Evolutionary conservation across 2,113 vertebrate genomes (phyloP).

Genomic region (Neolamprologus modestus): DNA sequence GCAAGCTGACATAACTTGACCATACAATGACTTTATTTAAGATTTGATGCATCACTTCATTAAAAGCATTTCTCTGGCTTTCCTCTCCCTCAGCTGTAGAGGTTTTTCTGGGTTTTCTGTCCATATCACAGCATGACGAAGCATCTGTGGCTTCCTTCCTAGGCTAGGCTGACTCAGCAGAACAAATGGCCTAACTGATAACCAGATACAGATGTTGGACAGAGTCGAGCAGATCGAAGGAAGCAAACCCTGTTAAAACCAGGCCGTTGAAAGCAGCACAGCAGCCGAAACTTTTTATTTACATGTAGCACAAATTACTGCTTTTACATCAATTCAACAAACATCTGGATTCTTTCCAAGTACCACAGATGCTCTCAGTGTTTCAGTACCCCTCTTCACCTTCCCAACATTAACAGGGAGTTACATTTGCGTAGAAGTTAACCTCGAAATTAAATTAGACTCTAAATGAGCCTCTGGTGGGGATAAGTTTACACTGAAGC

Average conservation of each 20-base stretch:
- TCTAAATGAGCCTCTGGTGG: background rate
- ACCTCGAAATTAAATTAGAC: background rate
- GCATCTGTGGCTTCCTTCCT: constrained; percentile 1
- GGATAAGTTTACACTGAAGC: background rate
- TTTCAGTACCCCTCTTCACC: background rate
- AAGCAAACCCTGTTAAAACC: background rate
- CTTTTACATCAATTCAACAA: background rate
- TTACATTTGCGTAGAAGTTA: background rate
- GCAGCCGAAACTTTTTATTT: background rate
- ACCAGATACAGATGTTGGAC: background rate
- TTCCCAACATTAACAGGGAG: background rate
- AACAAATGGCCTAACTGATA: constrained; percentile 8
- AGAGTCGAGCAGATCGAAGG: background rate
- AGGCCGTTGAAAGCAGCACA: background rate
- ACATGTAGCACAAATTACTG: background rate
- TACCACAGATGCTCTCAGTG: background rate
- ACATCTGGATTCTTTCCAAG: background rate
- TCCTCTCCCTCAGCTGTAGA: background rate
- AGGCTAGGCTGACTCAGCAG: constrained; percentile 16
- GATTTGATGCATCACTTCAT: background rate
- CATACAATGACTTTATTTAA: background rate
- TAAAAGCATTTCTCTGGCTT: background rate
- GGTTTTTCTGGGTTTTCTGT: background rate
- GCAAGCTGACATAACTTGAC: background rate
- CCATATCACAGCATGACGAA: background rate